These are phyloP conservation scores for Caenorhabditis sp. DNA, from an alignment of 2,888 invertebrate genomes.

Conservation along the genomic window DNA sequence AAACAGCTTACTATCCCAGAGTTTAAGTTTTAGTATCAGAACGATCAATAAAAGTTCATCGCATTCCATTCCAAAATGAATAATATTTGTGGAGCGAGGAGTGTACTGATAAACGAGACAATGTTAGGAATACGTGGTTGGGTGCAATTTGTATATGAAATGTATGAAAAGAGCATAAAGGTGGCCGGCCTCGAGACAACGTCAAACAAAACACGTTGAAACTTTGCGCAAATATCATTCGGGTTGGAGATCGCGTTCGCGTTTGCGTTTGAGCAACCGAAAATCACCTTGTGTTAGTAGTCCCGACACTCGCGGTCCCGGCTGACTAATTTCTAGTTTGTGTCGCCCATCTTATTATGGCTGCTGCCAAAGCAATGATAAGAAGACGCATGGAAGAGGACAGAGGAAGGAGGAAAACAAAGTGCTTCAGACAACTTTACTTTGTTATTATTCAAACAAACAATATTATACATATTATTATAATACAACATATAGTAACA, in stretches of 20 bases:
- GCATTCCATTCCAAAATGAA: too few relatives aligned
- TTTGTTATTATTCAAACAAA: too few relatives aligned
- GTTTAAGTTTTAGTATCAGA: too few relatives aligned
- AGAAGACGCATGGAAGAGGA: too few relatives aligned
- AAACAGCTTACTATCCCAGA: constrained; percentile 21
- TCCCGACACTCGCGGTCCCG: too few relatives aligned
- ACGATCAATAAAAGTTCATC: too few relatives aligned
- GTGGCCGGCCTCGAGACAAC: constrained; percentile 12
- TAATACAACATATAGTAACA: background rate
- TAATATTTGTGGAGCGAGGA: background rate
- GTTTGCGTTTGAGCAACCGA: too few relatives aligned
- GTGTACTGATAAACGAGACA: constrained; percentile 13
- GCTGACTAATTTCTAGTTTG: background rate
- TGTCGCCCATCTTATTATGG: too few relatives aligned
- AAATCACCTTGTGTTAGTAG: too few relatives aligned
- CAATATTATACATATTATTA: background rate
- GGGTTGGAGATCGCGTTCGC: too few relatives aligned
- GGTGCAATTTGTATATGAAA: constrained; percentile 45
- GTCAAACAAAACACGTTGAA: constrained; percentile 51
- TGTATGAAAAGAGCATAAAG: constrained; percentile 37
- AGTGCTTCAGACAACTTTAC: background rate
- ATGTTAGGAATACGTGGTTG: constrained; percentile 14
- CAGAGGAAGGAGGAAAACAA: too few relatives aligned
- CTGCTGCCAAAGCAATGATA: too few relatives aligned
- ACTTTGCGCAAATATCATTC: constrained; percentile 44